Evolutionary conservation across 1,140 invertebrate species (phyloP), one percentile per base, ranked within the genome.

Genomic region (Mamestra configurata): DNA sequence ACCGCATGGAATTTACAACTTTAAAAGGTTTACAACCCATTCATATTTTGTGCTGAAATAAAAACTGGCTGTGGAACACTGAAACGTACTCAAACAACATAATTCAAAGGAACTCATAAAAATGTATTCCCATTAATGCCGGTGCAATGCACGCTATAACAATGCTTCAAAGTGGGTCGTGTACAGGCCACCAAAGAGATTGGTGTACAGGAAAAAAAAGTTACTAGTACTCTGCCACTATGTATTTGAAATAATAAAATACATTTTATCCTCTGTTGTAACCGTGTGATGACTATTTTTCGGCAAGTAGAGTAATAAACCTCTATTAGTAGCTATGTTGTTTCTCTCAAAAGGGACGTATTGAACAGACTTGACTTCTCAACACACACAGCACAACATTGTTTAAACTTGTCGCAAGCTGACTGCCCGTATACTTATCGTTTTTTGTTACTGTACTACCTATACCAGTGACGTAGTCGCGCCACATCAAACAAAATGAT

Each of bases 81-180:
- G 61, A 20, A 66, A 66, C 18, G 61, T 66, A 66, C 61, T 66
- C 35, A 66, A 22, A 66, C 61, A 66, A 66, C 61, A 40, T 66
- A 66, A 40, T 13, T 66, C 61, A 66, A 66, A 66, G 35, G 35
- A 66, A 22, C 61, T 66, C 61, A 40, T 66, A 66, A 66, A 66
- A 66, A 18, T 66, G 61, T 66, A 20, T 40, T 22, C 18, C 35
- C 2, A 66, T 61, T 66, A 66, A 43, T 43, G 35, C 18, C 35
- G 37, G 61, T 22, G 18, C 61, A 66, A n/a, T 70, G 66, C 40
- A 68, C 40, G 22, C 40, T 27, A 27, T 27, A 24, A 66, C 57
- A 43, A 49, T 15, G 20, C 22, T 49, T 27, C 22, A 70, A 49
- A 49, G 40, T 70, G 22, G 66, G 20, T 43, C 20, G 22, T 49